Conservation (phyloP, 2,888 invertebrate species). For the Drosophila limbata region DNA sequence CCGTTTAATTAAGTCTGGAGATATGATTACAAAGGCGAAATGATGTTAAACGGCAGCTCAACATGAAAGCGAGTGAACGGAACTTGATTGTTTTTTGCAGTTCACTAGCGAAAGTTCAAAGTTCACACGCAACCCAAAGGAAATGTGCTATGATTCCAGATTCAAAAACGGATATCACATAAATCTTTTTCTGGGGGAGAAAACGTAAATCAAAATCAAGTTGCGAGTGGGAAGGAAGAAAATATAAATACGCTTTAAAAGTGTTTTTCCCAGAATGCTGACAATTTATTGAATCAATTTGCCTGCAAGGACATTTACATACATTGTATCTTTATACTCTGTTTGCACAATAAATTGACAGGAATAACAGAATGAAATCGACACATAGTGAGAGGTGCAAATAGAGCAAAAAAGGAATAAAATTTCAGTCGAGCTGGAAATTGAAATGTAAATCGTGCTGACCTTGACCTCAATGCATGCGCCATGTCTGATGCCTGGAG, state of each 20-base stretch:
- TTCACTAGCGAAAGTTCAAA: slow-evolving; percentile 46
- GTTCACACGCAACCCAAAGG: slow-evolving; percentile 47
- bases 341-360: slow-evolving; percentile 46
- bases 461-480: slow-evolving; percentile 69
- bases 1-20: slow-evolving; percentile 54
- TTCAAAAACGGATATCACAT: slow-evolving; percentile 20
- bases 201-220: slow-evolving; percentile 48
- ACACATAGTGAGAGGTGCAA: slow-evolving; percentile 5
- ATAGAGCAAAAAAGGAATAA: slow-evolving; percentile 9
- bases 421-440: slow-evolving; percentile 42
- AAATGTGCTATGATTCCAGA: neutral
- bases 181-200: slow-evolving; percentile 29
- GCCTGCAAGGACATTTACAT: slow-evolving; percentile 34
- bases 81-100: slow-evolving; percentile 36
- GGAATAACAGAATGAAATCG: slow-evolving; percentile 43
- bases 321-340: slow-evolving; percentile 17
- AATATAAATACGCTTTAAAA: slow-evolving; percentile 18
- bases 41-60: slow-evolving; percentile 41
- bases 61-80: slow-evolving; percentile 44
- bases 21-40: slow-evolving; percentile 51
- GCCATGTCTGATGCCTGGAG: slow-evolving; percentile 26
- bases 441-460: slow-evolving; percentile 68
- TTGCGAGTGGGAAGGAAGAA: slow-evolving; percentile 3
- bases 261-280: neutral
- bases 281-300: slow-evolving; percentile 34